Percentiles rank a stretch among this genome's conserved stretches.
Evolutionary conservation across 2,797 vertebrate genomes (phyloP).

Genomic region (Mionectes olivaceus): DNA sequence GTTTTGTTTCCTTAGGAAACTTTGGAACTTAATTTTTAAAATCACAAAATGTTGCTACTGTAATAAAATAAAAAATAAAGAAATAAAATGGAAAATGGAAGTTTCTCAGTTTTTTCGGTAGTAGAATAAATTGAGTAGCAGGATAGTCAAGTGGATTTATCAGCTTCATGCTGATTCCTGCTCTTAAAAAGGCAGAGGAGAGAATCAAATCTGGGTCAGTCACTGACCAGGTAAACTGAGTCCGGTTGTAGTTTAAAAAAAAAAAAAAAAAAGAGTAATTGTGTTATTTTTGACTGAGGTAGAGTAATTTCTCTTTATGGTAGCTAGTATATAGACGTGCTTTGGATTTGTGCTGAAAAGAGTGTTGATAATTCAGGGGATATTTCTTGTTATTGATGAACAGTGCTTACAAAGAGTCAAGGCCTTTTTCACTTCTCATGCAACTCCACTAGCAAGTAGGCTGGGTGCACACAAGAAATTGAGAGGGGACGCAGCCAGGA

Average conservation of each 20-base stretch:
- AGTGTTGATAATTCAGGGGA: background rate
- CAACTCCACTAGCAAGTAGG: background rate
- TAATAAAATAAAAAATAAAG: background rate
- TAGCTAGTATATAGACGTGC: rapidly evolving
- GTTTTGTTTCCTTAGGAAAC: background rate
- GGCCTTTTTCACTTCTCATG: background rate
- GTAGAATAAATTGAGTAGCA: background rate
- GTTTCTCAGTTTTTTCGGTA: background rate
- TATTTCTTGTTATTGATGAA: background rate
- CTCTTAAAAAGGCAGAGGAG: background rate
- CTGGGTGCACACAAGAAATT: background rate
- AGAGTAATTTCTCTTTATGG: background rate
- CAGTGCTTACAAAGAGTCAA: background rate
- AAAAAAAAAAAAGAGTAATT: background rate
- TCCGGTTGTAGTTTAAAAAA: background rate
- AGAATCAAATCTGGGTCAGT: background rate
- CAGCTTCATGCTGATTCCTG: background rate
- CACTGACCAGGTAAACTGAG: background rate
- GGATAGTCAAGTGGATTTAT: background rate
- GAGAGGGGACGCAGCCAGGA: background rate
- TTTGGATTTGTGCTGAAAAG: background rate
- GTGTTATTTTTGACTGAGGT: background rate
- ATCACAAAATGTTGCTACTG: background rate
- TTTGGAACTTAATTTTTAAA: background rate
- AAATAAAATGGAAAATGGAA: rapidly evolving